Evolutionary conservation across 2,113 vertebrate species (phyloP).

Genomic region (Pelusios castaneus): DNA sequence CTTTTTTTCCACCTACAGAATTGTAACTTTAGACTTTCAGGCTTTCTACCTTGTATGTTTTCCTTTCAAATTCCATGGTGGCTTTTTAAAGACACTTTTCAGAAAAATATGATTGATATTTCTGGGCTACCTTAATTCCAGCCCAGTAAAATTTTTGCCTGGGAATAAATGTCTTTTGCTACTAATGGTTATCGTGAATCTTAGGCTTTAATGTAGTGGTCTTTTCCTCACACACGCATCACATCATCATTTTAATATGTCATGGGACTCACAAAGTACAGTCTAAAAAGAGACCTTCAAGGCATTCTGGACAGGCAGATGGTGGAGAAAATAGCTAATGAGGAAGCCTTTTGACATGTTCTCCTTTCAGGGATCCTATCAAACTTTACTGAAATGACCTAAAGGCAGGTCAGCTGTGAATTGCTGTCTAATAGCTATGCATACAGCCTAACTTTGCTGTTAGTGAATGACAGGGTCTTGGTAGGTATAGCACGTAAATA

Average conservation of each 20-base stretch:
- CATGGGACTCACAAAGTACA: not conserved
- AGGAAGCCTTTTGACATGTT: not conserved
- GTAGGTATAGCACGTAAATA: rapidly evolving
- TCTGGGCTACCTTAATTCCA: not conserved
- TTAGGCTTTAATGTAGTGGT: not conserved
- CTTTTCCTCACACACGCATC: not conserved
- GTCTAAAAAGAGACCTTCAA: not conserved
- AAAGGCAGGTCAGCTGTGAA: conserved; percentile 7
- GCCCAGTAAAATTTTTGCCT: not conserved
- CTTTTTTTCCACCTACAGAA: not conserved
- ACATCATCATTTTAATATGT: not conserved
- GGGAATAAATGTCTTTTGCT: not conserved
- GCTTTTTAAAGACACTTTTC: not conserved
- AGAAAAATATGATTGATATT: not conserved
- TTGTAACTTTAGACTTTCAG: not conserved
- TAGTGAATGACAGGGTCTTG: not conserved
- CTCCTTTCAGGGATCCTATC: not conserved
- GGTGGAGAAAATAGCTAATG: not conserved
- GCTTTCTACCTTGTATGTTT: not conserved
- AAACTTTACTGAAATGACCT: conserved; percentile 31
- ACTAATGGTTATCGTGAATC: not conserved
- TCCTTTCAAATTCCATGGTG: not conserved
- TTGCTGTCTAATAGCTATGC: not conserved
- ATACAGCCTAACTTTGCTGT: not conserved
- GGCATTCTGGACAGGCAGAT: not conserved